Conservation (phyloP, 2,888 invertebrate genomes). For the Stenodera caucasica region DNA sequence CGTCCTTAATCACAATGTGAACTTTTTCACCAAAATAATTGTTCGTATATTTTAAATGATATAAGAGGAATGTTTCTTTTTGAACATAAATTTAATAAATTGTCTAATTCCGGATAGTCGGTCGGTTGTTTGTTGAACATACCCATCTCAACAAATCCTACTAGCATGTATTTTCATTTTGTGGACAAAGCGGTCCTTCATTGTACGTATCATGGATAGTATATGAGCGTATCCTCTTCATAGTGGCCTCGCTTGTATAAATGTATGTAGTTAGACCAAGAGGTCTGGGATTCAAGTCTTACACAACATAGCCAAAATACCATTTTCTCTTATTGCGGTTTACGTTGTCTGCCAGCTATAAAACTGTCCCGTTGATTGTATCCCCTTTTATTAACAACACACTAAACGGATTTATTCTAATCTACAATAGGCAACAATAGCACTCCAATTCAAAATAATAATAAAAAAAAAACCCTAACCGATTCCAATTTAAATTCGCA, state of each 20-base stretch:
- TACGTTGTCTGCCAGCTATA: slow-evolving; percentile 40
- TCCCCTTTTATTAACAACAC: slow-evolving; percentile 46
- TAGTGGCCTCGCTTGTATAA: background rate
- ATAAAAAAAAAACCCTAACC: background rate
- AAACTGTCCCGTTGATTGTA: slow-evolving; percentile 46
- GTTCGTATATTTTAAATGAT: too few species aligned
- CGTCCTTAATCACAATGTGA: too few species aligned
- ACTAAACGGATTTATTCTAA: slow-evolving; percentile 50
- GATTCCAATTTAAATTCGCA: background rate
- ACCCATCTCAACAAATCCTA: background rate
- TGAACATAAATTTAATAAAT: too few species aligned
- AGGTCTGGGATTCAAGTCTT: background rate
- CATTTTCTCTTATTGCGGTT: slow-evolving; percentile 35
- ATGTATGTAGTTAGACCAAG: background rate
- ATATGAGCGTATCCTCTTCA: background rate
- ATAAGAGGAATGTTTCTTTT: too few species aligned
- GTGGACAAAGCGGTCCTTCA: background rate
- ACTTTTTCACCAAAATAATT: too few species aligned
- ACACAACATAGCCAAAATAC: background rate
- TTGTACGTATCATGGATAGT: background rate
- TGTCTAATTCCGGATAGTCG: background rate
- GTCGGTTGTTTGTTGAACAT: background rate
- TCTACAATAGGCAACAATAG: slow-evolving; percentile 33
- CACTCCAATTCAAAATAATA: background rate
- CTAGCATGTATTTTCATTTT: background rate